Percentiles rank a stretch among this genome's conserved stretches.
These are phyloP conservation scores for Choloepus didactylus DNA, from an alignment of 2,797 vertebrate species.

Conservation along the genomic window DNA sequence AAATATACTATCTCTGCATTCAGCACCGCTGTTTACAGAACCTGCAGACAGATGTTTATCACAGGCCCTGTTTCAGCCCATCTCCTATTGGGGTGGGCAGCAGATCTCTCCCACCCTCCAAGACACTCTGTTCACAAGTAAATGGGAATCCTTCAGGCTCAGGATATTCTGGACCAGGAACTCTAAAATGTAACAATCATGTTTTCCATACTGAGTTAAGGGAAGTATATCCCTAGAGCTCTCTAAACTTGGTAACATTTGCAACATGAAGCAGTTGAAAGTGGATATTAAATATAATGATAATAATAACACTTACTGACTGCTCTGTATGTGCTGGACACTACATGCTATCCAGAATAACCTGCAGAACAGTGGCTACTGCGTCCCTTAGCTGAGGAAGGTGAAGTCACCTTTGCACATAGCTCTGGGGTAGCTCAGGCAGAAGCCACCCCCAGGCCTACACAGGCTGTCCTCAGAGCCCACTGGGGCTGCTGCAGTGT, in stretches of 20 bases:
- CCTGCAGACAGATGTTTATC: not conserved
- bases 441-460: accelerated
- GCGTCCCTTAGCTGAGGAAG: no score
- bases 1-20: accelerated
- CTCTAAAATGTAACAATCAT: not conserved
- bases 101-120: not conserved
- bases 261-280: accelerated
- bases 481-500: not conserved
- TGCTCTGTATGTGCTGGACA: not conserved
- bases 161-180: not conserved
- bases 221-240: not conserved
- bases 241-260: slow-evolving; percentile 49
- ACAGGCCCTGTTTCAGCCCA: slow-evolving; percentile 7
- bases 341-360: not conserved
- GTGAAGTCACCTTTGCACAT: not conserved
- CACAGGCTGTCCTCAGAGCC: not conserved
- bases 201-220: not conserved
- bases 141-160: not conserved
- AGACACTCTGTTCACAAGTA: not conserved
- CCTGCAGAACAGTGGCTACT: no score
- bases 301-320: accelerated
- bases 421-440: accelerated
- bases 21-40: not conserved
- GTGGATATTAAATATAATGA: no score
- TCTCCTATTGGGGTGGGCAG: not conserved